These are phyloP conservation scores for Trachelus tabidus DNA, from an alignment of 2,888 invertebrate species.

Conservation along the genomic window DNA sequence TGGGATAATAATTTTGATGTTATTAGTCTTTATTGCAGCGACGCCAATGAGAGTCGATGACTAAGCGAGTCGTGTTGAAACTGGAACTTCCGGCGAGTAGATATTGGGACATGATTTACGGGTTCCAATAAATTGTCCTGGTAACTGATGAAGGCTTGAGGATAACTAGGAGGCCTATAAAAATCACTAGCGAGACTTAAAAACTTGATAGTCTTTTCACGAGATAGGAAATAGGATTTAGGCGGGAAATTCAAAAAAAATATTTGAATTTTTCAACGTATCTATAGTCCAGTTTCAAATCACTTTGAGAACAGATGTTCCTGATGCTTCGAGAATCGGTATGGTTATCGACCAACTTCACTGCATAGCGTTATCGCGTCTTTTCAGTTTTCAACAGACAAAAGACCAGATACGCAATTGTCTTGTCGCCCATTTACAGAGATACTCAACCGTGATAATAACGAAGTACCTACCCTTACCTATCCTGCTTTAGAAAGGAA, in stretches of 20 bases:
- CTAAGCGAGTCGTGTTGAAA: background rate
- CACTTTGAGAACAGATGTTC: background rate
- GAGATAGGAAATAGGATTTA: too few relatives aligned
- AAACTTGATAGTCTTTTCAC: too few relatives aligned
- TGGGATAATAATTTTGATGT: background rate
- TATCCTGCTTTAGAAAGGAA: background rate
- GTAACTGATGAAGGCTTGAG: background rate
- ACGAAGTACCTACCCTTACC: background rate
- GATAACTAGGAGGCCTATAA: background rate
- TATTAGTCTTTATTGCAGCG: background rate
- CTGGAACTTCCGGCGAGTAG: background rate
- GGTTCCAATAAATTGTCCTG: background rate
- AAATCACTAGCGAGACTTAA: background rate
- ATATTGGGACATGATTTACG: background rate
- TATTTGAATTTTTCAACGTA: too few relatives aligned
- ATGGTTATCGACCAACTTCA: background rate
- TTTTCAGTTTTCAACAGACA: background rate
- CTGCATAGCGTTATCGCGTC: background rate
- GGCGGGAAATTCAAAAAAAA: too few relatives aligned
- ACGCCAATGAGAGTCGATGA: background rate
- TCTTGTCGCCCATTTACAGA: background rate
- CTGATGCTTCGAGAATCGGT: background rate
- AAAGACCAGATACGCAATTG: background rate
- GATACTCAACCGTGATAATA: background rate
- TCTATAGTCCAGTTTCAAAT: too few relatives aligned